Percentiles rank a stretch among this genome's conserved stretches.
These are phyloP conservation scores for Amphiprion ocellaris DNA, from an alignment of 2,113 vertebrate species.

Conservation along the genomic window DNA sequence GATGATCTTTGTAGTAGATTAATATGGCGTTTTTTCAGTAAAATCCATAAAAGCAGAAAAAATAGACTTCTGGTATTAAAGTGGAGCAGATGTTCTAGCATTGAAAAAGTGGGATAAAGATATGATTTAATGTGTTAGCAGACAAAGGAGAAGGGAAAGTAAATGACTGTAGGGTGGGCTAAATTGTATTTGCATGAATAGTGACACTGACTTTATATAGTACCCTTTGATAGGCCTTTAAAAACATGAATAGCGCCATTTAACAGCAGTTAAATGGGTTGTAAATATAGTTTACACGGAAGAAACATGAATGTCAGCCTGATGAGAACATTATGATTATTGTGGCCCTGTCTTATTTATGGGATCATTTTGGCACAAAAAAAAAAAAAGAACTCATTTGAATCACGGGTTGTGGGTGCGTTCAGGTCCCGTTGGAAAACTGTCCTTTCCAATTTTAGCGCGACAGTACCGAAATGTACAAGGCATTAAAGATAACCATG, in stretches of 20 bases:
- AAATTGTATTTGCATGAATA: background rate
- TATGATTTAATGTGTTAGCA: constrained; percentile 2
- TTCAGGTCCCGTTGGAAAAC: constrained; percentile 12
- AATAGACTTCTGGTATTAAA: background rate
- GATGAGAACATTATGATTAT: constrained; percentile 8
- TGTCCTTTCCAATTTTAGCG: accelerated
- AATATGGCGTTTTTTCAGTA: background rate
- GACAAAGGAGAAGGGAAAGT: background rate
- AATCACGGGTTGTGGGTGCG: constrained; percentile 5
- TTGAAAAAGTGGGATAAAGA: background rate
- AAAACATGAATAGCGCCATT: constrained; percentile 21
- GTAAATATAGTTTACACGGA: constrained; percentile 3
- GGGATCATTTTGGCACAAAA: constrained; percentile 16
- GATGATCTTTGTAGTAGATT: background rate
- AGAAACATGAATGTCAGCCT: constrained; percentile 7
- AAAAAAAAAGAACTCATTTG: background rate
- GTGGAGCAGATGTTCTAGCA: constrained; percentile 12
- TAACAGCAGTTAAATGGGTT: background rate
- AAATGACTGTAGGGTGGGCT: background rate
- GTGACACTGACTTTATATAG: constrained; percentile 6
- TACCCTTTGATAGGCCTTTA: background rate
- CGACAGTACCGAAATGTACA: too few species aligned
- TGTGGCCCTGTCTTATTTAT: constrained; percentile 9
- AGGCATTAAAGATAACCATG: too few species aligned
- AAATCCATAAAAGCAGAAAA: background rate